phyloP scores from a whole-genome alignment of 2,888 invertebrate genomes.

The Chrysolina americana region DNA sequence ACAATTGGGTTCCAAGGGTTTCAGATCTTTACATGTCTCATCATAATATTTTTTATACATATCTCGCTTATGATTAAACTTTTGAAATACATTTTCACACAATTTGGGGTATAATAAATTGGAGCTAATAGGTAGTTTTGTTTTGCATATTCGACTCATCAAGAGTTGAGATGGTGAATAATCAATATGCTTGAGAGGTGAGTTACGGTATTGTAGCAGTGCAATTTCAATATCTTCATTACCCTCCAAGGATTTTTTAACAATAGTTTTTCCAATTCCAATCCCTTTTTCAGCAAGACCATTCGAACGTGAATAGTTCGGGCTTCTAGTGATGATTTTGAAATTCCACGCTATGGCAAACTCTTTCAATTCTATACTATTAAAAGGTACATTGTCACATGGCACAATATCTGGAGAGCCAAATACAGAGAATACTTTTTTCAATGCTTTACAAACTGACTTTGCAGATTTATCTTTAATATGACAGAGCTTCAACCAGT shows the following conservation, averaged over 20 bases:
- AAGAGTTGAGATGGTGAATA: constrained; percentile 3
- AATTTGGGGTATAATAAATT: constrained; percentile 4
- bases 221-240: constrained; percentile 5
- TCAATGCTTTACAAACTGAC: constrained; percentile 34
- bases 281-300: constrained; percentile 23
- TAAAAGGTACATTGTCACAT: constrained; percentile 40
- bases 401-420: constrained; percentile 33
- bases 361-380: constrained; percentile 25
- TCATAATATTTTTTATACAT: constrained; percentile 4
- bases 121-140: constrained; percentile 22
- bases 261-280: constrained; percentile 3
- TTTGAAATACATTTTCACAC: constrained; percentile 21
- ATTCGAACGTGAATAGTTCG: constrained; percentile 21
- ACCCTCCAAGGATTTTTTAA: neutral
- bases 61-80: constrained; percentile 12
- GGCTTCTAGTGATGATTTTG: neutral
- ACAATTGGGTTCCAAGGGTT: neutral
- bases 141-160: constrained; percentile 1
- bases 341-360: constrained; percentile 36
- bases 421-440: constrained; percentile 35
- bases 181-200: neutral
- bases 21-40: neutral
- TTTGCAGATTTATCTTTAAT: constrained; percentile 38
- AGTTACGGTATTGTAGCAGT: constrained; percentile 23
- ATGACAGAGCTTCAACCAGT: constrained; percentile 39